phyloP scores from a whole-genome alignment of 2,797 vertebrate species.

The Cyprinodon diabolis region DNA sequence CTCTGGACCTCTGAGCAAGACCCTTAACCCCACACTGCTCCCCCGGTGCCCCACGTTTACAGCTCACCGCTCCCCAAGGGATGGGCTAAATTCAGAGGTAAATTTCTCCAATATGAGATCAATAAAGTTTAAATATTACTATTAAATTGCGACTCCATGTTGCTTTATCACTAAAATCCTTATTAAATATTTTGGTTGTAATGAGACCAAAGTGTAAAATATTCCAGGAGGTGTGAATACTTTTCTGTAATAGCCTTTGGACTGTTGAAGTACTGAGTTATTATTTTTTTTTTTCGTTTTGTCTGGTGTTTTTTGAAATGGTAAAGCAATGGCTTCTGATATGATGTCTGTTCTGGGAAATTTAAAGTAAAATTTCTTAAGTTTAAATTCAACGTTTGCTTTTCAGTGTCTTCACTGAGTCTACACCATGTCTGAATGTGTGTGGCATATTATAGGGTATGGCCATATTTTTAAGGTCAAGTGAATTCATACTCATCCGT shows the following conservation, averaged over 20 bases:
- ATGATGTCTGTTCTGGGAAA: constrained; percentile 36
- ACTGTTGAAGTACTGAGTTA: constrained; percentile 24
- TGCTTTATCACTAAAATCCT: background rate
- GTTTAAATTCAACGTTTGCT: background rate
- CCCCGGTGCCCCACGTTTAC: no score
- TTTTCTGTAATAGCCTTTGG: constrained; percentile 29
- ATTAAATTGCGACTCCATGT: background rate
- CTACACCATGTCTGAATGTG: constrained; percentile 35
- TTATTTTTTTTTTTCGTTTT: background rate
- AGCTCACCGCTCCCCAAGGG: no score
- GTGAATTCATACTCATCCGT: constrained; percentile 48
- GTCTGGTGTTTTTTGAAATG: no score
- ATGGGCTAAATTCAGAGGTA: no score
- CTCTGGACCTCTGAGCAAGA: no score
- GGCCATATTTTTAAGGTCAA: constrained; percentile 52
- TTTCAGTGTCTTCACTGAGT: constrained; percentile 14
- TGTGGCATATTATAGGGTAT: constrained; percentile 9
- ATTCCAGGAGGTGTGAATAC: background rate
- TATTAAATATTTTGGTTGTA: background rate
- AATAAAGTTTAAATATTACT: no score
- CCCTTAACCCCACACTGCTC: no score
- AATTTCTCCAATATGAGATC: no score
- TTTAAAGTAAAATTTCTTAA: constrained; percentile 17
- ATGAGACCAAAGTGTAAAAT: background rate
- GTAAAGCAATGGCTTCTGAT: constrained; percentile 22